phyloP scores from a whole-genome alignment of 1,140 invertebrate species.

The Colletes latitarsis region DNA sequence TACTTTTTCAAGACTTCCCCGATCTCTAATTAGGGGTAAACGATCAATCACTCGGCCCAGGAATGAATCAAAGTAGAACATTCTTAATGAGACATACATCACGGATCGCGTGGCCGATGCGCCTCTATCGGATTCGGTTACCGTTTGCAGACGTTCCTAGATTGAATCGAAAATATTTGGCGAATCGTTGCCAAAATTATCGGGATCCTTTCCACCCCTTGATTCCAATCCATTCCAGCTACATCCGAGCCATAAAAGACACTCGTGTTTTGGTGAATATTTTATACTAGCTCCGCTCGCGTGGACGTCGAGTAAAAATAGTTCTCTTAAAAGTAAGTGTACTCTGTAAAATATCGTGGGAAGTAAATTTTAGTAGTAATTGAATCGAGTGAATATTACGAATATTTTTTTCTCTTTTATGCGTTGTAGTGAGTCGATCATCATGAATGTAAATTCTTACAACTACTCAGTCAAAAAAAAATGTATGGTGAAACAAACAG shows the following conservation, averaged over 20 bases:
- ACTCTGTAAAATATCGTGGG: too few relatives aligned
- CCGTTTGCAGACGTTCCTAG: not conserved
- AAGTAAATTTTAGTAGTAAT: too few relatives aligned
- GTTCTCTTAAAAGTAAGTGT: too few relatives aligned
- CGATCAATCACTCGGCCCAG: constrained; percentile 58
- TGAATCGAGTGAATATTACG: too few relatives aligned
- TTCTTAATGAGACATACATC: constrained; percentile 53
- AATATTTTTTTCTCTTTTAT: too few relatives aligned
- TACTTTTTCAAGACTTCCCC: constrained; percentile 60
- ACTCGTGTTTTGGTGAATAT: not conserved
- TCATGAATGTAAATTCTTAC: too few relatives aligned
- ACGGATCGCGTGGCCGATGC: constrained; percentile 11
- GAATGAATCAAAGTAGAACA: constrained; percentile 40
- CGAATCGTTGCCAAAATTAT: not conserved
- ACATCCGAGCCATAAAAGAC: not conserved
- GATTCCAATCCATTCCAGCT: not conserved
- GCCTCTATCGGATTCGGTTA: not conserved
- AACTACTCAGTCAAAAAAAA: too few relatives aligned
- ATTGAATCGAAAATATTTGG: constrained; percentile 1
- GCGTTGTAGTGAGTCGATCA: too few relatives aligned
- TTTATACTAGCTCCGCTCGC: not conserved
- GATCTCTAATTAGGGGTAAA: constrained; percentile 67
- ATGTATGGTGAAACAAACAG: too few relatives aligned
- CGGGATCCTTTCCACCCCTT: too few relatives aligned
- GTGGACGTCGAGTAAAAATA: too few relatives aligned